phyloP scores from a whole-genome alignment of 2,113 vertebrate species.

The Cyphomyrus plagiostoma region DNA sequence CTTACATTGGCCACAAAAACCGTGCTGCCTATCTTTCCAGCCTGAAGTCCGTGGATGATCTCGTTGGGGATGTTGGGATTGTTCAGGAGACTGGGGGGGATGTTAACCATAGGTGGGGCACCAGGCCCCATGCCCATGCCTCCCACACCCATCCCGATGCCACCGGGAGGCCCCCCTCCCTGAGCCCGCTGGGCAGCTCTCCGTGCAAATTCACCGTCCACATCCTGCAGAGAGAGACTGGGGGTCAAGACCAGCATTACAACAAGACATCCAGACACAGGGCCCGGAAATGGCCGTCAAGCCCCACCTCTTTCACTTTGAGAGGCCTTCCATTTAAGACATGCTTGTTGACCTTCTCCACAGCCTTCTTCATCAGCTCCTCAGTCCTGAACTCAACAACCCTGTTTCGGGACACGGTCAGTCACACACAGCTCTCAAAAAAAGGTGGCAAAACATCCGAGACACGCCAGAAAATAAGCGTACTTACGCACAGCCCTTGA shows the following conservation, averaged over 20 bases:
- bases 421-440: neutral
- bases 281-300: neutral
- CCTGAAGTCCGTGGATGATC: slow-evolving; percentile 91
- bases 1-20: slow-evolving; percentile 95
- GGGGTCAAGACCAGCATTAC: neutral
- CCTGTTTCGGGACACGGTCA: slow-evolving; percentile 46
- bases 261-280: neutral
- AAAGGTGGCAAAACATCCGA: neutral
- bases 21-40: slow-evolving; percentile 87
- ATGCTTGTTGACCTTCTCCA: slow-evolving; percentile 94
- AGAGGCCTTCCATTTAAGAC: slow-evolving; percentile 87
- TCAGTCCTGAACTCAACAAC: slow-evolving; percentile 97
- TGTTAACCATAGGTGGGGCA: slow-evolving; percentile 70
- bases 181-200: slow-evolving; percentile 79
- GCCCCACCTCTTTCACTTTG: slow-evolving; percentile 88
- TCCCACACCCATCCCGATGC: slow-evolving; percentile 61
- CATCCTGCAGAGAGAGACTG: slow-evolving; percentile 61
- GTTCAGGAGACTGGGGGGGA: slow-evolving; percentile 89
- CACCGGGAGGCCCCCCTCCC: slow-evolving; percentile 54
- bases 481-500: slow-evolving; percentile 97
- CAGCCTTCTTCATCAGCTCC: slow-evolving; percentile 94
- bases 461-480: neutral
- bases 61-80: slow-evolving; percentile 96
- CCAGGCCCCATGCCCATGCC: slow-evolving; percentile 69
- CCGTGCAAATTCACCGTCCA: slow-evolving; percentile 85